phyloP scores from a whole-genome alignment of 1,140 invertebrate genomes.

The Lepidostoma basale region DNA sequence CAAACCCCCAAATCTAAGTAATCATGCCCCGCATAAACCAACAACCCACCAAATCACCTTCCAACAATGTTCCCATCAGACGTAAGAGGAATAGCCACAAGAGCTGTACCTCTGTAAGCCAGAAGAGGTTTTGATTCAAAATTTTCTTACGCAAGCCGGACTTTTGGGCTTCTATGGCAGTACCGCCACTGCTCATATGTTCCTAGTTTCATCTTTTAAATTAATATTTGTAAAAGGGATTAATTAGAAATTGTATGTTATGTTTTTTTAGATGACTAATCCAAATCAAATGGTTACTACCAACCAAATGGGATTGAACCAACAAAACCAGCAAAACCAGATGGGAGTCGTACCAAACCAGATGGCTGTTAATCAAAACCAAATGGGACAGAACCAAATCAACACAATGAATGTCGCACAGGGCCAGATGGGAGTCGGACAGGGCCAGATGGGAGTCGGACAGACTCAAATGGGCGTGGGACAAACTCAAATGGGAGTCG shows the following conservation, averaged over 20 bases:
- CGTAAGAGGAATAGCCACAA: no score
- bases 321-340: not conserved
- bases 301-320: slow-evolving; percentile 18
- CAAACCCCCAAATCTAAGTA: no score
- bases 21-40: no score
- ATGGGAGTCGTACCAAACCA: slow-evolving; percentile 21
- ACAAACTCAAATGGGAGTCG: slow-evolving; percentile 20
- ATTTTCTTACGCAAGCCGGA: no score
- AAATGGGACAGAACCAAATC: slow-evolving; percentile 25
- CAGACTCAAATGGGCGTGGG: slow-evolving; percentile 34
- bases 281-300: slow-evolving; percentile 35
- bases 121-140: no score
- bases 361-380: slow-evolving; percentile 31
- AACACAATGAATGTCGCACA: not conserved
- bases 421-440: slow-evolving; percentile 17
- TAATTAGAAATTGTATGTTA: not conserved
- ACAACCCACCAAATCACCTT: no score
- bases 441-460: slow-evolving; percentile 30
- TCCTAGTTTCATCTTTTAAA: no score
- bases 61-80: no score
- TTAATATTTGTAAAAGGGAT: no score
- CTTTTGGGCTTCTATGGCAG: no score
- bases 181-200: not conserved
- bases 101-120: no score
- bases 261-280: slow-evolving; percentile 35